Percentiles rank a stretch among this genome's conserved stretches.
Evolutionary conservation across 2,888 invertebrate genomes (phyloP).

Genomic region (Nipponacmea schrenckii): DNA sequence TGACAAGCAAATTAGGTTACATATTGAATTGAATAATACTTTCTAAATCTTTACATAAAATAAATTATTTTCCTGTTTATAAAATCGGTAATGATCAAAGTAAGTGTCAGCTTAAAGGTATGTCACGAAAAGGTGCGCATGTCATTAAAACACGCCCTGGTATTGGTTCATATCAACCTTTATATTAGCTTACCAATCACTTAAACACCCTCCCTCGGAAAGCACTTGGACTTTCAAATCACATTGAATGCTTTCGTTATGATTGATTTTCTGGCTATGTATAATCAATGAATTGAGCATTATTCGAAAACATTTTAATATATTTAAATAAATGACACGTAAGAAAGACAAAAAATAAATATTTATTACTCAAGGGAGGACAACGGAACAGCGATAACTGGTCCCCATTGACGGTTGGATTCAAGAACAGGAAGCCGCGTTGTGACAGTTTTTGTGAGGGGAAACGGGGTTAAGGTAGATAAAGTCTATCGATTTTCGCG

Average conservation of each 20-base stretch:
- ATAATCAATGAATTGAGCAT: too few relatives aligned
- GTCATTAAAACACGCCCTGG: slow-evolving; percentile 17
- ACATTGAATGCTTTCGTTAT: too few relatives aligned
- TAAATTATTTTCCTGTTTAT: too few relatives aligned
- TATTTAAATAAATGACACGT: too few relatives aligned
- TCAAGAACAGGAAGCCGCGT: slow-evolving; percentile 24
- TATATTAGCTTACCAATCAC: background rate
- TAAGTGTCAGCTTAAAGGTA: slow-evolving; percentile 16
- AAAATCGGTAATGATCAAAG: background rate
- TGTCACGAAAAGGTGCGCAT: slow-evolving; percentile 22
- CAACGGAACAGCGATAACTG: slow-evolving; percentile 34
- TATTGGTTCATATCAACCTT: slow-evolving; percentile 13
- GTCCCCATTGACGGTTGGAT: slow-evolving; percentile 17
- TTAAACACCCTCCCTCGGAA: background rate
- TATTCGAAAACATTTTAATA: too few relatives aligned
- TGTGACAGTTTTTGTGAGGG: slow-evolving; percentile 25
- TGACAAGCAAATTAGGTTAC: too few relatives aligned
- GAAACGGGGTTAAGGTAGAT: slow-evolving; percentile 28
- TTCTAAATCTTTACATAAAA: too few relatives aligned
- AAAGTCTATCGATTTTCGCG: slow-evolving; percentile 9
- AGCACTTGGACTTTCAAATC: too few relatives aligned
- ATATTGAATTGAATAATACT: too few relatives aligned
- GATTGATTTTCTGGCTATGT: too few relatives aligned
- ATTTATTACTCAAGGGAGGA: slow-evolving; percentile 26
- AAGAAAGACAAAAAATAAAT: too few relatives aligned